These are phyloP conservation scores for Drosophila prostipennis DNA, from an alignment of 2,888 invertebrate genomes.

Conservation along the genomic window DNA sequence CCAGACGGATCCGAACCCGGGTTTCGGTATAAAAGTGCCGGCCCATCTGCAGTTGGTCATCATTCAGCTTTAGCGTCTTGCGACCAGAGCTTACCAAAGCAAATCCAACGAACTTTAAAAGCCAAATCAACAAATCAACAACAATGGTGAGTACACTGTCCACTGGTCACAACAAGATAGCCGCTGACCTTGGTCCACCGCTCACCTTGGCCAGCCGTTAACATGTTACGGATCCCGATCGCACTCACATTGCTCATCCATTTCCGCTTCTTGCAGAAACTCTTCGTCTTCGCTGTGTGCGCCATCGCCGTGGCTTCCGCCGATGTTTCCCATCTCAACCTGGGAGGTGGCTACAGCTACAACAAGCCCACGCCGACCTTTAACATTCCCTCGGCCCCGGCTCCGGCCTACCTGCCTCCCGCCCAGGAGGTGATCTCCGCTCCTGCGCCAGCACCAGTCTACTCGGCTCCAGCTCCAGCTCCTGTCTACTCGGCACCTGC, in stretches of 20 bases:
- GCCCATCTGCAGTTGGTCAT: conserved; percentile 68
- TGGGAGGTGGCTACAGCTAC: conserved; percentile 65
- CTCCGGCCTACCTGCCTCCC: conserved; percentile 39
- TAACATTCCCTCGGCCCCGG: conserved; percentile 59
- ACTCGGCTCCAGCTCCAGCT: conserved; percentile 17
- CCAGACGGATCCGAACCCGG: conserved; percentile 30
- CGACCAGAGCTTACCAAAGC: conserved; percentile 55
- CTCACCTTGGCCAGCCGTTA: conserved; percentile 54
- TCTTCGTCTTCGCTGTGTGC: conserved; percentile 69
- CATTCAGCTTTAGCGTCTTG: conserved; percentile 67
- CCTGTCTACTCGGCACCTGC: conserved; percentile 30
- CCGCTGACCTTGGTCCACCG: conserved; percentile 11
- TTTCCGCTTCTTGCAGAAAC: conserved; percentile 59
- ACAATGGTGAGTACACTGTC: conserved; percentile 66
- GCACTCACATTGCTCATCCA: background rate
- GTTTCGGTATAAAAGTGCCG: conserved; percentile 62
- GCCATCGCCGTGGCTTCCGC: conserved; percentile 69
- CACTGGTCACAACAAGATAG: conserved; percentile 4
- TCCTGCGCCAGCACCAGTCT: conserved; percentile 38
- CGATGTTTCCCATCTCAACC: conserved; percentile 70
- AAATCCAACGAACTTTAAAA: conserved; percentile 64
- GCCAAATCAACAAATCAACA: conserved; percentile 63
- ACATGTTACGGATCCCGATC: conserved; percentile 16
- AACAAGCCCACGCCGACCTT: conserved; percentile 65
- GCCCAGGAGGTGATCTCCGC: conserved; percentile 43